A percentile compares a stretch with the other conserved stretches of the same genome.
Conservation (phyloP, 2,888 invertebrate species). For the Amiota mariae region DNA sequence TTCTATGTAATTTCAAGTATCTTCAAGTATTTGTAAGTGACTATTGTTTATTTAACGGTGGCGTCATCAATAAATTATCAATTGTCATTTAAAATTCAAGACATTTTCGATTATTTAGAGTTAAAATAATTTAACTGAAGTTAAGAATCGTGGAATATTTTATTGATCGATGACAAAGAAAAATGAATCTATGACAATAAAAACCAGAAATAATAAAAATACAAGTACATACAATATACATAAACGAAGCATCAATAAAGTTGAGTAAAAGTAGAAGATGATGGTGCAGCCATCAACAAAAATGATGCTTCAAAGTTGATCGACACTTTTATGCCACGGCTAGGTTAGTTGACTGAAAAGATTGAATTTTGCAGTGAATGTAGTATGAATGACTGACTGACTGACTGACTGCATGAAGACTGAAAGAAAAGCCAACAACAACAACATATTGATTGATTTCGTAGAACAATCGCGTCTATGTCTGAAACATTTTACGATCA, state of each 20-base stretch:
- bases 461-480: constrained; percentile 50
- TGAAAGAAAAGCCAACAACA: constrained; percentile 50
- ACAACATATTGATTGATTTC: constrained; percentile 62
- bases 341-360: constrained; percentile 39
- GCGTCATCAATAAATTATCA: constrained; percentile 25
- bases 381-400: constrained; percentile 7
- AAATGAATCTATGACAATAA: constrained; percentile 11
- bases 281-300: no score
- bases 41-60: constrained; percentile 56
- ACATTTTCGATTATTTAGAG: constrained; percentile 4
- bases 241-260: background rate
- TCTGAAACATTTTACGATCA: background rate
- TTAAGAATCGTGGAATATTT: background rate
- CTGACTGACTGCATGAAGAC: constrained; percentile 57
- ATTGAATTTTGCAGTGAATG: constrained; percentile 39
- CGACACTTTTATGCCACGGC: constrained; percentile 65
- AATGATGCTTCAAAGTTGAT: constrained; percentile 52
- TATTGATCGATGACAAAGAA: background rate
- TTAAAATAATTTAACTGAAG: background rate
- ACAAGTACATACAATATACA: background rate
- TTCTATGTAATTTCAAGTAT: constrained; percentile 62
- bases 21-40: background rate
- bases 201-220: constrained; percentile 3
- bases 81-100: constrained; percentile 42
- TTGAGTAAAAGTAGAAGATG: background rate